phyloP scores from a whole-genome alignment of 1,140 invertebrate species.

The Drosophila micromelanica region DNA sequence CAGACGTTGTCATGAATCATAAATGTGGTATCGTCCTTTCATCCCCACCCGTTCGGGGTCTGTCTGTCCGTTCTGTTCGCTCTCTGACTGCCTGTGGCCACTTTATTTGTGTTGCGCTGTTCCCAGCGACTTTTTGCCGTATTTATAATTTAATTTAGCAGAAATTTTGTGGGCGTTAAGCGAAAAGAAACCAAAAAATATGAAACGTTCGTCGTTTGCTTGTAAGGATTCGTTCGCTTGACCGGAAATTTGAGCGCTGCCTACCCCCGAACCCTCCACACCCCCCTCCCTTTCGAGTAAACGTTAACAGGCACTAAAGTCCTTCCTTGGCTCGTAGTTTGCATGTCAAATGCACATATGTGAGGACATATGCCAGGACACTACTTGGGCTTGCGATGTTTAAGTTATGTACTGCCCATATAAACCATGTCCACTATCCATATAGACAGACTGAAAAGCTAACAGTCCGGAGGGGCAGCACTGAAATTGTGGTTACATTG shows the following conservation, averaged over 20 bases:
- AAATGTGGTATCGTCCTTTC: constrained; percentile 50
- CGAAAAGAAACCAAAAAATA: constrained; percentile 47
- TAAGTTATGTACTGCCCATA: constrained; percentile 66
- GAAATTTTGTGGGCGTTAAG: constrained; percentile 78
- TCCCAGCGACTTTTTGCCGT: constrained; percentile 70
- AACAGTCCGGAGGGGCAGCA: constrained; percentile 2
- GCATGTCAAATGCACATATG: constrained; percentile 81
- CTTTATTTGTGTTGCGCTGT: constrained; percentile 55
- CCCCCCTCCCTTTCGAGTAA: not conserved
- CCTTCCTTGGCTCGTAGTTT: constrained; percentile 47
- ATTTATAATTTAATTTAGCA: constrained; percentile 83
- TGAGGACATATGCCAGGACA: constrained; percentile 24
- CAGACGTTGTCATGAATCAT: constrained; percentile 77
- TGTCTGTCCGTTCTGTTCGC: not conserved
- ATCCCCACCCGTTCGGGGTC: constrained; percentile 17
- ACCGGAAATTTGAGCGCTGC: constrained; percentile 75
- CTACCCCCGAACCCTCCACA: not conserved
- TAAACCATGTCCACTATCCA: constrained; percentile 48
- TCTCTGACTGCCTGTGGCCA: constrained; percentile 39
- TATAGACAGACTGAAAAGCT: constrained; percentile 41
- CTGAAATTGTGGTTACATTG: constrained; percentile 53
- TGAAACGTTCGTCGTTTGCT: constrained; percentile 45
- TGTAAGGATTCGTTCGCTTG: constrained; percentile 76
- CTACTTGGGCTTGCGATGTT: constrained; percentile 50
- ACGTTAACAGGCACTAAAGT: constrained; percentile 44